phyloP scores from a whole-genome alignment of 1,140 invertebrate species.

The Contarinia nasturtii region DNA sequence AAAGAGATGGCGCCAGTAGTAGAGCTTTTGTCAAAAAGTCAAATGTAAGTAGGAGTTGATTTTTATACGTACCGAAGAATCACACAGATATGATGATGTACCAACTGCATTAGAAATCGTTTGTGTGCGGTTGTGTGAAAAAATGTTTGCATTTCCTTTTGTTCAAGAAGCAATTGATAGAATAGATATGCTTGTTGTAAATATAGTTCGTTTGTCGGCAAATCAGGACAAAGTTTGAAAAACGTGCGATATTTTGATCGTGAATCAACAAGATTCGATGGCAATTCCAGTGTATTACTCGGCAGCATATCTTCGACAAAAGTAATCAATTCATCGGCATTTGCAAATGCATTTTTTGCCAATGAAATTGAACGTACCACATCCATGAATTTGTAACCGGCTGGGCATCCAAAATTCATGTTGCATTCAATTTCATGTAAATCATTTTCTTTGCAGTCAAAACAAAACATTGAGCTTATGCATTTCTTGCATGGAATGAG shows the following conservation, averaged over 20 bases:
- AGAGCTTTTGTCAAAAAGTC: too few relatives aligned
- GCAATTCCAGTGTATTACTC: constrained; percentile 25
- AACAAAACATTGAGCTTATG: constrained; percentile 46
- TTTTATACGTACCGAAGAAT: too few relatives aligned
- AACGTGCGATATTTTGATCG: constrained; percentile 48
- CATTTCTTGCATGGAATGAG: constrained; percentile 45
- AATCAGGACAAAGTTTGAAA: constrained; percentile 38
- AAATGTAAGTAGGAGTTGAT: too few relatives aligned
- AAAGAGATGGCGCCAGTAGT: too few relatives aligned
- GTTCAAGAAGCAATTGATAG: constrained; percentile 19
- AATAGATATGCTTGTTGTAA: constrained; percentile 41
- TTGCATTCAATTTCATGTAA: constrained; percentile 40
- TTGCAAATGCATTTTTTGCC: constrained; percentile 27
- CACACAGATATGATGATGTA: not conserved
- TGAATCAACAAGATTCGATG: constrained; percentile 26
- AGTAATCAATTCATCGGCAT: constrained; percentile 25
- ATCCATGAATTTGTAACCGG: constrained; percentile 38
- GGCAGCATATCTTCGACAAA: constrained; percentile 30
- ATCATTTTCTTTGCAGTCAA: constrained; percentile 39
- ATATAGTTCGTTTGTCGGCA: constrained; percentile 47
- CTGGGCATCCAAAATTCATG: constrained; percentile 36
- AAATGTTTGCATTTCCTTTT: not conserved
- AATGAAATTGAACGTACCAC: constrained; percentile 39
- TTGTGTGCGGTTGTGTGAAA: not conserved
- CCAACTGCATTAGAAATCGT: not conserved